Conservation (phyloP, 2,888 invertebrate genomes). For the Schizotus pectinicornis region DNA sequence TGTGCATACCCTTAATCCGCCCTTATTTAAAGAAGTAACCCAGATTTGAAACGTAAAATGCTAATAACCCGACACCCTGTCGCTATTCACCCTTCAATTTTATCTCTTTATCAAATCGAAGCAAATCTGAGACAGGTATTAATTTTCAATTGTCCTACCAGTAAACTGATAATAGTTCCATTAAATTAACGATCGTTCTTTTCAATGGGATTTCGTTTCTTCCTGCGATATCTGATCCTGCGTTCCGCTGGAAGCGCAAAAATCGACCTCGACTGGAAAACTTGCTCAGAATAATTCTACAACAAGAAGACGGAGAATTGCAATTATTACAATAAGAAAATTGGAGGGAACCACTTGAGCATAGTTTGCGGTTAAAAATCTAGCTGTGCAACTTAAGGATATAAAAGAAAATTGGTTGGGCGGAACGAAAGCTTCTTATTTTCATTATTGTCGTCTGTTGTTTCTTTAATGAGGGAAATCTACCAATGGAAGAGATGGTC, state of each 20-base stretch:
- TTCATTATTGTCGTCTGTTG: slow-evolving; percentile 6
- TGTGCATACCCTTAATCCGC: no score
- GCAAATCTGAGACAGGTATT: slow-evolving; percentile 10
- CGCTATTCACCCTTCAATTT: slow-evolving; percentile 1
- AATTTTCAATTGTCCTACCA: slow-evolving; percentile 16
- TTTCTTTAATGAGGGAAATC: slow-evolving; percentile 6
- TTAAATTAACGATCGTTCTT: slow-evolving; percentile 9
- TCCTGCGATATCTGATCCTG: no score
- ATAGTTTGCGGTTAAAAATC: slow-evolving; percentile 1
- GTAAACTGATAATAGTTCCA: slow-evolving; percentile 8
- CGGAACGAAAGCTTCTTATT: slow-evolving; percentile 9
- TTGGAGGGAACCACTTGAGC: neutral
- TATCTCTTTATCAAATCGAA: slow-evolving; percentile 3
- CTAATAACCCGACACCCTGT: slow-evolving; percentile 4
- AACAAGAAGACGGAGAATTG: no score
- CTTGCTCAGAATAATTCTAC: no score
- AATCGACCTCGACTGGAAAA: no score
- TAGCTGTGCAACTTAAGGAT: slow-evolving; percentile 11
- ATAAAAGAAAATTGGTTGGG: slow-evolving; percentile 2
- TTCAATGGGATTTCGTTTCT: slow-evolving; percentile 1
- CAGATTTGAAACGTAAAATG: neutral
- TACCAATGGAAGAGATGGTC: neutral
- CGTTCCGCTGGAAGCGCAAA: no score
- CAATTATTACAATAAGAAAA: no score
- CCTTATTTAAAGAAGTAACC: no score